Percentiles rank a stretch among this genome's conserved stretches.
phyloP scores from a whole-genome alignment of 2,113 vertebrate species.

The Alouatta palliata region DNA sequence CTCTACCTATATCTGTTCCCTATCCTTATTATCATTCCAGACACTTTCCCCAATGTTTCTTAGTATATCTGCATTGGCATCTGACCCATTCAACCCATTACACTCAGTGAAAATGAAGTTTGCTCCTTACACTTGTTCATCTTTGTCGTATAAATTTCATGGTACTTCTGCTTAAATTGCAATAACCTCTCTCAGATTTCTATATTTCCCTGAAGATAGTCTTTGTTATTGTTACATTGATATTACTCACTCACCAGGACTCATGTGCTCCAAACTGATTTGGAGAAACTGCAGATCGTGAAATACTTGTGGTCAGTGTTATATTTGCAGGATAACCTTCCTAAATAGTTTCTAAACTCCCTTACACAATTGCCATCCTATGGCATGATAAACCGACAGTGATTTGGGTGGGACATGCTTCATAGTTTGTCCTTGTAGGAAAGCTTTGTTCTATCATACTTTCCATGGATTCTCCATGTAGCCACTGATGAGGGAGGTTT shows the following conservation, averaged over 20 bases:
- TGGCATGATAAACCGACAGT: background rate
- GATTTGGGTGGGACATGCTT: background rate
- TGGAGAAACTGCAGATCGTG: background rate
- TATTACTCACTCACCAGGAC: background rate
- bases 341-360: background rate
- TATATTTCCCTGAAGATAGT: background rate
- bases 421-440: background rate
- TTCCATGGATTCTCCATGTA: background rate
- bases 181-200: background rate
- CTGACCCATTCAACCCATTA: background rate
- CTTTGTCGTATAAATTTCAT: background rate
- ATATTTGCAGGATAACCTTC: background rate
- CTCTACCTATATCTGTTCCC: background rate
- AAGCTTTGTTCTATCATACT: background rate
- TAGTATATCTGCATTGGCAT: background rate
- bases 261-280: background rate
- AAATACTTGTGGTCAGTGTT: background rate
- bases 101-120: background rate
- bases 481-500: background rate
- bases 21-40: background rate
- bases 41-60: background rate
- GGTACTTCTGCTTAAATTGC: background rate
- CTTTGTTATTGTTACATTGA: too few relatives aligned
- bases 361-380: background rate
- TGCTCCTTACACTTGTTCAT: background rate